Conservation (phyloP, 2,113 vertebrate genomes). For the Hippocampus abdominalis region DNA sequence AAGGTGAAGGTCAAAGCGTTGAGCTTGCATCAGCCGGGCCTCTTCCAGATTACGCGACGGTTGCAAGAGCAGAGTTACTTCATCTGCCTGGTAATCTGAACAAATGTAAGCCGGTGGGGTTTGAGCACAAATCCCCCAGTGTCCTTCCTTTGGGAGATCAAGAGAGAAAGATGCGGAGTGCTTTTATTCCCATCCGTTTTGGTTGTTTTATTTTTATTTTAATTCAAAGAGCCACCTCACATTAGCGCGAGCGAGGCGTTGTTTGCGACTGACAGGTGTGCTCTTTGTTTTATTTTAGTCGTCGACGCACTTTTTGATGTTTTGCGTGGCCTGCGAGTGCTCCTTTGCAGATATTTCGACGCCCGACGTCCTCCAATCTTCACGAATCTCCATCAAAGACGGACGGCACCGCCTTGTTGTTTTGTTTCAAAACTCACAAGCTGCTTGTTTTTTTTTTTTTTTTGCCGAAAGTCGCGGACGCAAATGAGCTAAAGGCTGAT, state of each 20-base stretch:
- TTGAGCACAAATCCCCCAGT: conserved; percentile 69
- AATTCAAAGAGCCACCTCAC: conserved; percentile 51
- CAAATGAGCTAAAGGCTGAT: conserved; percentile 17
- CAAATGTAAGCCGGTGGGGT: conserved; percentile 58
- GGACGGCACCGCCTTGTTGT: conserved; percentile 59
- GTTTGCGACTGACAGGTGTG: conserved; percentile 44
- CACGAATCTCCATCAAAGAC: conserved; percentile 42
- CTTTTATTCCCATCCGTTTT: conserved; percentile 31
- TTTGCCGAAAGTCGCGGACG: conserved; percentile 29
- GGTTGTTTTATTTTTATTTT: conserved; percentile 2
- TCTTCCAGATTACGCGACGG: conserved; percentile 39
- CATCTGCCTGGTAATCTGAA: conserved; percentile 66
- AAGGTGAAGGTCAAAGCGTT: conserved; percentile 39
- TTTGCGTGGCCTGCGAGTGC: conserved; percentile 44
- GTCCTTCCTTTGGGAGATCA: conserved; percentile 65
- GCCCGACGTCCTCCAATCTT: conserved; percentile 53
- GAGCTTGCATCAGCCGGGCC: conserved; percentile 21
- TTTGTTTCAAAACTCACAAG: conserved; percentile 29
- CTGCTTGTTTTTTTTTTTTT: conserved; percentile 10
- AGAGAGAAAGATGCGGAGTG: conserved; percentile 60
- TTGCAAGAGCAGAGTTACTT: conserved; percentile 37
- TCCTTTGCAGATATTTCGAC: conserved; percentile 42
- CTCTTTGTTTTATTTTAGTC: conserved; percentile 59
- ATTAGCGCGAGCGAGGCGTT: conserved; percentile 48
- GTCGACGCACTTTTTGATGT: conserved; percentile 47